Evolutionary conservation across 2,797 vertebrate genomes (phyloP).

Genomic region (Sciaenops ocellatus): DNA sequence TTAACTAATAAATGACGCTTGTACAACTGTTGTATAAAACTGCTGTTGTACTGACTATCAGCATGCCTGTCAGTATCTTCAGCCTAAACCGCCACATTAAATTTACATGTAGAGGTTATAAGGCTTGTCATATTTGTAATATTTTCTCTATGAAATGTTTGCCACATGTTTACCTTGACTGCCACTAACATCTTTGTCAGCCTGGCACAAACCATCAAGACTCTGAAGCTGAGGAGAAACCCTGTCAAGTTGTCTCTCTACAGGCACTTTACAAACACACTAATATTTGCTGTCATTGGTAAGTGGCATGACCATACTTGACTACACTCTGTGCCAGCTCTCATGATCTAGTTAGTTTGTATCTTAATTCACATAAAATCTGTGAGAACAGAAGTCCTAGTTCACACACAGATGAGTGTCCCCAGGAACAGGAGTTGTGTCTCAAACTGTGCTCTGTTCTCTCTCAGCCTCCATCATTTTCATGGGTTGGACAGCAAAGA

Average conservation of each 20-base stretch:
- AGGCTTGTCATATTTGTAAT: background rate
- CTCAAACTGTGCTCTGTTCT: slow-evolving; percentile 21
- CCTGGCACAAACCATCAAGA: slow-evolving; percentile 93
- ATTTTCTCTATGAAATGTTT: background rate
- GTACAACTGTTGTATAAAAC: too few species aligned
- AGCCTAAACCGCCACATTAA: too few species aligned
- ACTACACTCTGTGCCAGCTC: accelerated
- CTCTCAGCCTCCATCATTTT: slow-evolving; percentile 90
- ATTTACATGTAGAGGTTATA: too few species aligned
- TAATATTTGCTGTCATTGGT: slow-evolving; percentile 93
- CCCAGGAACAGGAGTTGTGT: background rate
- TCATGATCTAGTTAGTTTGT: slow-evolving; percentile 6
- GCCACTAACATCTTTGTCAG: slow-evolving; percentile 90
- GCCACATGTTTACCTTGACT: slow-evolving; percentile 85
- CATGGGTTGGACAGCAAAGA: slow-evolving; percentile 91
- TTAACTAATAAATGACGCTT: too few species aligned
- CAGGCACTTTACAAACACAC: slow-evolving; percentile 92
- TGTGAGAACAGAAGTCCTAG: background rate
- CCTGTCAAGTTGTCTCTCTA: slow-evolving; percentile 92
- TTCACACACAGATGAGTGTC: background rate
- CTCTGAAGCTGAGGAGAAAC: slow-evolving; percentile 91
- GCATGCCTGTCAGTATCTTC: too few species aligned
- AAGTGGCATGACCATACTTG: slow-evolving; percentile 46
- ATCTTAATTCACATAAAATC: background rate
- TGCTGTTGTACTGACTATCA: too few species aligned